A percentile compares a stretch with the other conserved stretches of the same genome.
phyloP scores from a whole-genome alignment of 2,113 vertebrate species.

The Petrocephalus microphthalmus region DNA sequence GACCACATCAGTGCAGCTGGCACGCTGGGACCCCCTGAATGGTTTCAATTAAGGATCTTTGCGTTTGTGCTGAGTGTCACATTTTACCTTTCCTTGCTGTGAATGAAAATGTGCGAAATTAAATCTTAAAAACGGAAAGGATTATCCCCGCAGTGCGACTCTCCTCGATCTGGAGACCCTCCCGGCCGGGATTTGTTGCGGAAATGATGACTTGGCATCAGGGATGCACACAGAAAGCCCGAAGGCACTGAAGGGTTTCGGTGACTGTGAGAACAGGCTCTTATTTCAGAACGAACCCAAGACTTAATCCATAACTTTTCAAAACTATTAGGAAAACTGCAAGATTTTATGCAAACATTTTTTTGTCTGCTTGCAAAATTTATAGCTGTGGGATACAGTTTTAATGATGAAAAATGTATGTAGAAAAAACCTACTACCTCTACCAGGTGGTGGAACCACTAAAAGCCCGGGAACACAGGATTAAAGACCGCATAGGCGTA shows the following conservation, averaged over 20 bases:
- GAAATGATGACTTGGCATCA: background rate
- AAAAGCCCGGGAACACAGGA: background rate
- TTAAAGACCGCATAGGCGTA: background rate
- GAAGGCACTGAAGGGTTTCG: conserved; percentile 1
- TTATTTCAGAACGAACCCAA: conserved; percentile 1
- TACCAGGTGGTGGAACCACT: background rate
- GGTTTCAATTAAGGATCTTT: background rate
- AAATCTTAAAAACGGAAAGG: background rate
- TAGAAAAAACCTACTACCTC: background rate
- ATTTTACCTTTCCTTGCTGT: background rate
- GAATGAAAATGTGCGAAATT: background rate
- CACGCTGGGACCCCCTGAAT: background rate
- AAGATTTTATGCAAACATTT: background rate
- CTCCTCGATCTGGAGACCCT: background rate
- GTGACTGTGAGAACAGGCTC: background rate
- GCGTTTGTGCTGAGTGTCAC: background rate
- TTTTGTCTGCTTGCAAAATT: background rate
- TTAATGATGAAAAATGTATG: conserved; percentile 2
- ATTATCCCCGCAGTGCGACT: background rate
- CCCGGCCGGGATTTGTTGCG: background rate
- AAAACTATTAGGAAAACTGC: background rate
- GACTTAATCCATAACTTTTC: background rate
- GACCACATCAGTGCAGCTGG: background rate
- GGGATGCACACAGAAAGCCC: background rate
- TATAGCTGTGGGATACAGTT: background rate